These are phyloP conservation scores for Lepidocyrtoides sp. DNA, from an alignment of 2,888 invertebrate genomes.

Conservation along the genomic window DNA sequence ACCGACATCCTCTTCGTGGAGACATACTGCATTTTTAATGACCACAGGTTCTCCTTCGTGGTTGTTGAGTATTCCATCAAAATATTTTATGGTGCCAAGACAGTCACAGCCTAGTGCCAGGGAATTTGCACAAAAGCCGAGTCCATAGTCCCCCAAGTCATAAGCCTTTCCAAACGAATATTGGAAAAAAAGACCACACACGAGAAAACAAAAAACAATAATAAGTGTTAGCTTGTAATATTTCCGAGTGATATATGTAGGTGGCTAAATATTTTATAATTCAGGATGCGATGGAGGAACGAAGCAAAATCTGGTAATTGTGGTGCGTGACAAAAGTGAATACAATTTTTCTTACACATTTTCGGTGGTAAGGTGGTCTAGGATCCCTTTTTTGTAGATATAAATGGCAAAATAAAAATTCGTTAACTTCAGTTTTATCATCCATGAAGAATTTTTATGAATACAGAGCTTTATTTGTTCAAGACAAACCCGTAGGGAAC, in stretches of 20 bases:
- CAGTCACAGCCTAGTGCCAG: constrained; percentile 54
- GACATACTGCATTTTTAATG: constrained; percentile 57
- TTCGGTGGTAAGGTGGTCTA: constrained; percentile 82
- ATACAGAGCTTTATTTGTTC: no score
- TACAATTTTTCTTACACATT: constrained; percentile 68
- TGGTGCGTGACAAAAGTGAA: constrained; percentile 58
- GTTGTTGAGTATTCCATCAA: constrained; percentile 54
- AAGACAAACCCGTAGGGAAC: constrained; percentile 83
- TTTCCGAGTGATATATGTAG: no score
- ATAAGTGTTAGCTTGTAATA: no score
- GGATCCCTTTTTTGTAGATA: constrained; percentile 80
- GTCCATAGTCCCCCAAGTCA: constrained; percentile 79
- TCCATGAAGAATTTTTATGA: no score
- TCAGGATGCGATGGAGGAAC: not conserved
- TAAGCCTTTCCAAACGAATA: constrained; percentile 41
- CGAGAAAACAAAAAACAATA: not conserved
- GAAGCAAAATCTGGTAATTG: constrained; percentile 60
- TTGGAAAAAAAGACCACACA: no score
- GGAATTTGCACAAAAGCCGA: constrained; percentile 69
- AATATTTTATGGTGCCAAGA: constrained; percentile 56
- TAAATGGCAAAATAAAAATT: no score
- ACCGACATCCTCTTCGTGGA: constrained; percentile 79
- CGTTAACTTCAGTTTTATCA: no score
- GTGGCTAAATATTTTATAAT: no score
- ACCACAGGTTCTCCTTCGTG: constrained; percentile 56